Evolutionary conservation across 2,113 vertebrate species (phyloP).

Genomic region (Macrotus californicus): DNA sequence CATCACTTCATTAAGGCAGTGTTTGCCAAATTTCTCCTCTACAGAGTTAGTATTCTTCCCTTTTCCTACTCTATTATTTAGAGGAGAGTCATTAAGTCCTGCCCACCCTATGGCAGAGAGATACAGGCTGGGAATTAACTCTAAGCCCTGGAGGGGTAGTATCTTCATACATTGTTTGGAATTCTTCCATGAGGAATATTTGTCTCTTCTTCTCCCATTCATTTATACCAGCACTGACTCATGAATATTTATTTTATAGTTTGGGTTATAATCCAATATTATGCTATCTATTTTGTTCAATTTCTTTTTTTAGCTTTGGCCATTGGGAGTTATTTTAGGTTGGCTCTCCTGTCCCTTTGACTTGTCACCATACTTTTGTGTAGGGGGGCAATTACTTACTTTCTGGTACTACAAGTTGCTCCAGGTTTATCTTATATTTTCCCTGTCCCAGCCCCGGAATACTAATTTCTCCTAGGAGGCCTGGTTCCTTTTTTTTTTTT

Average conservation of each 20-base stretch:
- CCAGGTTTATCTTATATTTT: not conserved
- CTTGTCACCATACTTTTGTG: not conserved
- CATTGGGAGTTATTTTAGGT: not conserved
- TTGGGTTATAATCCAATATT: not conserved
- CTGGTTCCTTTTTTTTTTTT: not conserved
- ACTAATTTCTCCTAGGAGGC: not conserved
- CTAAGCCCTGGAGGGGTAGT: not conserved
- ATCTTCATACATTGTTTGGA: not conserved
- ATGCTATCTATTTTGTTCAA: not conserved
- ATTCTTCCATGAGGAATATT: not conserved
- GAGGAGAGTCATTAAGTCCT: not conserved
- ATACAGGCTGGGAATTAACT: not conserved
- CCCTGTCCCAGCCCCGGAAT: not conserved
- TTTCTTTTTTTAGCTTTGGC: not conserved
- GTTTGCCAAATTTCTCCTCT: not conserved
- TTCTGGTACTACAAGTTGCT: not conserved
- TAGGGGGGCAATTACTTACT: not conserved
- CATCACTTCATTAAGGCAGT: not conserved
- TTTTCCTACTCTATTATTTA: not conserved
- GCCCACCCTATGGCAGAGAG: not conserved
- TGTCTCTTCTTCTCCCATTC: not conserved
- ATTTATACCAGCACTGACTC: not conserved
- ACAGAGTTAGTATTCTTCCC: not conserved
- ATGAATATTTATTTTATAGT: conserved; percentile 24
- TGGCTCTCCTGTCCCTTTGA: not conserved